Evolutionary conservation across 2,888 invertebrate genomes (phyloP).

Genomic region (Synergus itoensis): DNA sequence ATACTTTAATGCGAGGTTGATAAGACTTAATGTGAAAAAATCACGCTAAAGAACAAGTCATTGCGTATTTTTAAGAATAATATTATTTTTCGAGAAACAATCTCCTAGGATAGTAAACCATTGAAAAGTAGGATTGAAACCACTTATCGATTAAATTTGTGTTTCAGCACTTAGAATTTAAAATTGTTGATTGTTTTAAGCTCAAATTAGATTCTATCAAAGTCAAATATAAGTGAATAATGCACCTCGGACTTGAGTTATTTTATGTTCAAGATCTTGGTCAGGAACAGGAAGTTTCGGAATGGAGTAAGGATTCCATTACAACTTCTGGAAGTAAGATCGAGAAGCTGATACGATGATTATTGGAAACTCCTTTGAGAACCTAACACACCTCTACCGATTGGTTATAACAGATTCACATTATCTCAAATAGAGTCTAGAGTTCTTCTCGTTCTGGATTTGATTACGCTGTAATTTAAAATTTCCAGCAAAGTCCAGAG

Average conservation of each 20-base stretch:
- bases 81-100: too few relatives aligned
- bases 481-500: too few relatives aligned
- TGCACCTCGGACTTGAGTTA: slow-evolving; percentile 19
- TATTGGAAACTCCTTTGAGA: slow-evolving; percentile 30
- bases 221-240: slow-evolving; percentile 1
- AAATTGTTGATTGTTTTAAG: slow-evolving; percentile 9
- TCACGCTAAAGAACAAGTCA: too few relatives aligned
- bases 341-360: slow-evolving; percentile 28
- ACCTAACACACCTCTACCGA: neutral
- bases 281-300: slow-evolving; percentile 11
- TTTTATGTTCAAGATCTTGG: slow-evolving; percentile 29
- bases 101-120: too few relatives aligned
- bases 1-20: too few relatives aligned
- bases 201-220: neutral
- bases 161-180: neutral
- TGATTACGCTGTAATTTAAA: too few relatives aligned
- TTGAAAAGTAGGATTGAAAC: neutral
- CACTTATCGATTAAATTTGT: neutral
- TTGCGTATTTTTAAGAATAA: too few relatives aligned
- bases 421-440: neutral
- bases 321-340: slow-evolving; percentile 9
- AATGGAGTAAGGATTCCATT: slow-evolving; percentile 28
- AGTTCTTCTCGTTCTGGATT: too few relatives aligned
- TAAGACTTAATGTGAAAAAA: too few relatives aligned
- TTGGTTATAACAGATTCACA: slow-evolving; percentile 10